Evolutionary conservation across 2,888 invertebrate genomes (phyloP), one percentile per base, ranked within the genome.

Genomic region (Sarcophaga rosellei): DNA sequence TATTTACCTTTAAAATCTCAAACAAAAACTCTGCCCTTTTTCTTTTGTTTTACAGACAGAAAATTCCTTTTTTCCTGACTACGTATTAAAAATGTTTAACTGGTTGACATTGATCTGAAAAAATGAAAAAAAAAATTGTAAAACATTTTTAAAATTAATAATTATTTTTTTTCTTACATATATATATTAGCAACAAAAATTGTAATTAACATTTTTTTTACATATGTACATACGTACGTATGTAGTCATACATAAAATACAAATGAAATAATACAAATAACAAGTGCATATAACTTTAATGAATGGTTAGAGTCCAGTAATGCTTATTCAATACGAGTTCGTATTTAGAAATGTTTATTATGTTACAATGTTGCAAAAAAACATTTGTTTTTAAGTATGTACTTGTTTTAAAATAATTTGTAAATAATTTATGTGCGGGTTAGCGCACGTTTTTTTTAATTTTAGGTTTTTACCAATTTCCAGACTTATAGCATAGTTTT

Each of bases 61-160:
- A 72, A 53, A 63, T 25, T 15, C 17, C 35, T 69, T 57, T 45
- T 21, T 69, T 44, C 15, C 61, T 68, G 53, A 65, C n/a, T 35
- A 47, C 47, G 17, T 35, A 35, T 69, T 45, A 44, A 5, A 57
- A 21, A 4, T 47, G 61, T 77, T 86, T 70, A 77, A 44, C 20
- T 81, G 68, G 61, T 81, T 83, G 72, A 65, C 83, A 83, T 86
- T 77, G 74, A 78, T 81, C 83, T 86, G 83, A 59, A 86, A 86
- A 81, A 57, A 81, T 63, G 76, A 21, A 15, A 47, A 47, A 75
- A 62, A 47, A 44, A 77, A 63, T 63, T 59, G 25, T 57, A 57
- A 21, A 76, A 35, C 1, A 73, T 53, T 75, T 20, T 69, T 53
- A 44, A 44, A 12, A 57, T 69, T 63, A 77, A 62, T 59, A 61